phyloP scores from a whole-genome alignment of 2,113 vertebrate species.

The Xyrauchen texanus region DNA sequence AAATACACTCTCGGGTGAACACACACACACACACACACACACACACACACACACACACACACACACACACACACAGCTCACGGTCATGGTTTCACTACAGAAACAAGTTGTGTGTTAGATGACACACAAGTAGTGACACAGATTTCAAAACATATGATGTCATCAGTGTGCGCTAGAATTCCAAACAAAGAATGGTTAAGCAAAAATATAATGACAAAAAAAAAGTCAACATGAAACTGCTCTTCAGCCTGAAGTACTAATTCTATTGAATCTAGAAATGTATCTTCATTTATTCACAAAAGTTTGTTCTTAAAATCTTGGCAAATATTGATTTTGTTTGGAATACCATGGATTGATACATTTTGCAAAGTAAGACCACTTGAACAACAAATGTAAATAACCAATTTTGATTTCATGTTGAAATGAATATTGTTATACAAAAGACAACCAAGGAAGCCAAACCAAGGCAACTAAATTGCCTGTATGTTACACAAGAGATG shows the following conservation, averaged over 20 bases:
- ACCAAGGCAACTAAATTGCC: not conserved
- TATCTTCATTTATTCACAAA: no score
- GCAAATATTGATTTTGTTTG: not conserved
- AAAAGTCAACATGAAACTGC: no score
- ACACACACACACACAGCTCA: conserved; percentile 6
- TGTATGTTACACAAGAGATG: not conserved
- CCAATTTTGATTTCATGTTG: not conserved
- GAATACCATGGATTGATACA: not conserved
- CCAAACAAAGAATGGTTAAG: not conserved
- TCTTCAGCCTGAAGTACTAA: no score
- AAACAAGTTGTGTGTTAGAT: conserved; percentile 22
- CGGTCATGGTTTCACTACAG: conserved; percentile 32
- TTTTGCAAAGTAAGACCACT: not conserved
- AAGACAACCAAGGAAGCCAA: not conserved
- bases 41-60: not conserved
- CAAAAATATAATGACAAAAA: no score
- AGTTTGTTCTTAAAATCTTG: no score
- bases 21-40: conserved; percentile 22
- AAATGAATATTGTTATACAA: not conserved
- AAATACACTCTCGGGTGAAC: conserved; percentile 37
- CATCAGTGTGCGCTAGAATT: conserved; percentile 39
- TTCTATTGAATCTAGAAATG: no score
- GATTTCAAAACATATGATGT: conserved; percentile 37
- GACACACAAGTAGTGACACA: conserved; percentile 25
- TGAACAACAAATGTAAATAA: not conserved